These are phyloP conservation scores for Chrysoperla carnea DNA, from an alignment of 1,140 invertebrate species.

Conservation along the genomic window DNA sequence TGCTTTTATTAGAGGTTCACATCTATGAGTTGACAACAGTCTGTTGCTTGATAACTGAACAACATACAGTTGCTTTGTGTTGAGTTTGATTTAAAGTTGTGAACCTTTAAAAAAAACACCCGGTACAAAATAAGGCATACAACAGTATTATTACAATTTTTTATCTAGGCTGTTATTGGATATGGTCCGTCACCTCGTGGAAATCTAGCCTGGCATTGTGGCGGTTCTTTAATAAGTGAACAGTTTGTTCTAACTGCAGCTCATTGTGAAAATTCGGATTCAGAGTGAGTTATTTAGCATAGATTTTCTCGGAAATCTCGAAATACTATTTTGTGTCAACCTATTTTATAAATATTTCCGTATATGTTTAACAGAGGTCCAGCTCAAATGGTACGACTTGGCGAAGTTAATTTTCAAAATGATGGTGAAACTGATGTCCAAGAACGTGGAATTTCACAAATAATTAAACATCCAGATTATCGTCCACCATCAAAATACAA, in stretches of 20 bases:
- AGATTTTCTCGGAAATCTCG: too few relatives aligned
- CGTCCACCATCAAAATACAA: constrained; percentile 27
- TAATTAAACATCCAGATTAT: constrained; percentile 28
- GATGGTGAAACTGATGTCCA: constrained; percentile 5
- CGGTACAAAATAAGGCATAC: not conserved
- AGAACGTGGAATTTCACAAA: constrained; percentile 20
- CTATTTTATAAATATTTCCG: too few relatives aligned
- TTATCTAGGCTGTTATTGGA: not conserved
- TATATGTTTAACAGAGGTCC: not conserved
- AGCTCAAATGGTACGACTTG: not conserved
- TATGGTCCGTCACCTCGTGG: not conserved
- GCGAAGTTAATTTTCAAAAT: not conserved
- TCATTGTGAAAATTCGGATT: not conserved
- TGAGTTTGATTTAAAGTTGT: too few relatives aligned
- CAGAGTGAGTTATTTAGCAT: too few relatives aligned
- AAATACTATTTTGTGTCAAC: too few relatives aligned
- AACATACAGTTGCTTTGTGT: too few relatives aligned
- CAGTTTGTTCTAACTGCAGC: not conserved
- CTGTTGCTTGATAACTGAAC: too few relatives aligned
- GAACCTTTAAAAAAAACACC: not conserved
- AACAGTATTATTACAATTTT: not conserved
- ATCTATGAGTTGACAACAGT: too few relatives aligned
- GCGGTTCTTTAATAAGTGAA: not conserved
- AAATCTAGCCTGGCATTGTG: not conserved
- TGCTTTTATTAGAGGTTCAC: not conserved